Evolutionary conservation across 2,888 invertebrate genomes (phyloP).

Genomic region (Macaria notata): DNA sequence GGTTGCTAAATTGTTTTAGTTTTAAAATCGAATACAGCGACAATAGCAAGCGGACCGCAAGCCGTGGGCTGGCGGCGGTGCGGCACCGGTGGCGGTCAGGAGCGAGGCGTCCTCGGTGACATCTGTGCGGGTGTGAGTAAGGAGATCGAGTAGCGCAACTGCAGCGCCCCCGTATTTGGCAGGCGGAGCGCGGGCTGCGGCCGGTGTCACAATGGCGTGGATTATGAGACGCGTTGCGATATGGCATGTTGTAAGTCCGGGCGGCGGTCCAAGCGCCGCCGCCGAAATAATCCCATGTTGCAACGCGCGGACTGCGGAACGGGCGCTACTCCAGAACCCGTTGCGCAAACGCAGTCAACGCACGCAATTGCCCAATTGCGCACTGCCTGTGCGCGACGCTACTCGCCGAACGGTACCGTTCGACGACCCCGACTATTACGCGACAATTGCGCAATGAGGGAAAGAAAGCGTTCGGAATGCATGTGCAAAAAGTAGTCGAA

Average conservation of each 20-base stretch:
- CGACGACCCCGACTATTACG: constrained; percentile 72
- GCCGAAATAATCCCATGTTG: constrained; percentile 81
- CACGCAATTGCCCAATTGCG: constrained; percentile 69
- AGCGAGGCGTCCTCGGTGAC: constrained; percentile 39
- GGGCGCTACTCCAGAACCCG: constrained; percentile 74
- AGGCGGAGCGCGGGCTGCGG: constrained; percentile 59
- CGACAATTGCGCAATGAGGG: constrained; percentile 76
- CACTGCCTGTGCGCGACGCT: constrained; percentile 53
- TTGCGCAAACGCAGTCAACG: constrained; percentile 66
- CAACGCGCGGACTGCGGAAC: constrained; percentile 76
- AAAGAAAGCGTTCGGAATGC: constrained; percentile 79
- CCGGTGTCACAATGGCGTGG: constrained; percentile 74
- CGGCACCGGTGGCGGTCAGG: constrained; percentile 1
- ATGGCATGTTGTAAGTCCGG: constrained; percentile 80
- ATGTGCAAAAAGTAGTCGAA: constrained; percentile 76
- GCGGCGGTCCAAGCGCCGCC: constrained; percentile 77
- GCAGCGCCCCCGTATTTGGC: constrained; percentile 67
- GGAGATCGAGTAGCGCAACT: constrained; percentile 68
- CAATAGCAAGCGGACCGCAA: constrained; percentile 38
- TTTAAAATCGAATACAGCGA: constrained; percentile 71
- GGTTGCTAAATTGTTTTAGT: constrained; percentile 81
- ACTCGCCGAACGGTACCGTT: constrained; percentile 63
- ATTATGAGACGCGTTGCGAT: constrained; percentile 79
- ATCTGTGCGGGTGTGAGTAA: constrained; percentile 48
- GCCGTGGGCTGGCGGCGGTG: too few relatives aligned